These are phyloP conservation scores for Drosophila nebulosa DNA, from an alignment of 1,140 invertebrate species.

Conservation along the genomic window DNA sequence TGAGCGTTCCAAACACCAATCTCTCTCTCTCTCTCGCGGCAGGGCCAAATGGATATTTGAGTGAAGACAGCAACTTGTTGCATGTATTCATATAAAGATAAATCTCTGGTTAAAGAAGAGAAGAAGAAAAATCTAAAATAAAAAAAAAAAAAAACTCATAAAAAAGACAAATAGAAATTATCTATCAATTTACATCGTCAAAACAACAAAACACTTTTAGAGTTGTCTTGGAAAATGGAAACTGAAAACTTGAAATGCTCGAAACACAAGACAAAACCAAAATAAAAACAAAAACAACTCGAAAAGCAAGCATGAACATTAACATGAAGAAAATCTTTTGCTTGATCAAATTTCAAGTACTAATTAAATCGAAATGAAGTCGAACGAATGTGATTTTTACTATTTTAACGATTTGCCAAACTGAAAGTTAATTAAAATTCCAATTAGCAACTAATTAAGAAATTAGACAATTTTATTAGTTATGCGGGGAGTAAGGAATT, in stretches of 20 bases:
- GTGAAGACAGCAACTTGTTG: background rate
- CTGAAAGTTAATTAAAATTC: background rate
- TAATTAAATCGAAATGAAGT: background rate
- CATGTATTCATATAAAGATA: background rate
- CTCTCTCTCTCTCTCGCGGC: background rate
- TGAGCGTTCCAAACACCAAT: background rate
- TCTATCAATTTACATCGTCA: constrained; percentile 39
- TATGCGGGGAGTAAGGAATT: too few species aligned
- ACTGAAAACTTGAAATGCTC: constrained; percentile 1
- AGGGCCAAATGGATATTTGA: background rate
- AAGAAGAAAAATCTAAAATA: background rate
- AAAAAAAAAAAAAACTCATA: constrained; percentile 8
- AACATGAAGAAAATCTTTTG: constrained; percentile 5
- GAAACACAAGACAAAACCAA: background rate
- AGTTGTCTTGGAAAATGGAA: constrained; percentile 6
- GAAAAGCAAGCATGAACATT: constrained; percentile 7
- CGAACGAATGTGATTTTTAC: background rate
- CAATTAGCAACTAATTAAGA: too few species aligned
- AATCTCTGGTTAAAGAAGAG: background rate
- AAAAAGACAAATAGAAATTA: constrained; percentile 32
- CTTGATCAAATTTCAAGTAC: background rate
- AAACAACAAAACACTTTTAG: constrained; percentile 41
- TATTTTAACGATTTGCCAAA: background rate
- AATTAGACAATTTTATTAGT: too few species aligned
- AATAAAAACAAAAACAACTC: background rate